Evolutionary conservation across 2,113 vertebrate genomes (phyloP), one percentile per base, ranked within the genome.

Genomic region (Scomber japonicus): DNA sequence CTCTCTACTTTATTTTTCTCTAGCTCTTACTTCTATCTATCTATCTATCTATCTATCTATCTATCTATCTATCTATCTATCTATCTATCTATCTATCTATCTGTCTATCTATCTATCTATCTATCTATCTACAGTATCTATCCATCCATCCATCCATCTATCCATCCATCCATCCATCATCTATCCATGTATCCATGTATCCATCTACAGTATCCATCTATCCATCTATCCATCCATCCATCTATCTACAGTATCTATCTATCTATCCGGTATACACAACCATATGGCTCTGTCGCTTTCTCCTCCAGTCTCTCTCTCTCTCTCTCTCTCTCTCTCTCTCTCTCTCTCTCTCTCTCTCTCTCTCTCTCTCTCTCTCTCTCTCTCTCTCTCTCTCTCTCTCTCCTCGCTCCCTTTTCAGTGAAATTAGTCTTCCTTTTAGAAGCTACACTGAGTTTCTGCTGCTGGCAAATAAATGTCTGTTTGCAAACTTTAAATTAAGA

Each of bases 341-440:
- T 67, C 82, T 84, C 67, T 46, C 55, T 49, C 63, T 79, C 72
- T 82, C 70, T 80, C 68, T 40, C 12, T 62, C 3, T 24, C 44
- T 9, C 0, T 49, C 27, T 24, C 40, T 63, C 21, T 72, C 62
- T 48, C 63, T 59, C 80, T 17, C 51, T 61, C 9, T 21, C 27
- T 24, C 73, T 48, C 59, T 67, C 44, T 9, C 0, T 49, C 27
- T 13, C 24, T 49, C 5, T 5, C 0, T 24, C 27, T 62, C 49
- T 48, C n/a, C 2, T 27, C 11, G 7, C 30, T 53, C 19, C 27
- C 4, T 21, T 53, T 49, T 57, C 51, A 9, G 44, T 21, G 44
- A 35, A 64, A 11, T 27, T 21, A n/a, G 16, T 8, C 45, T 12
- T 59, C 61, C n/a, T 27, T 65, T 53, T 16, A 13, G 16, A 54